A percentile compares a stretch with the other conserved stretches of the same genome.
Evolutionary conservation across 2,888 invertebrate genomes (phyloP).

Genomic region (Leucania comma): DNA sequence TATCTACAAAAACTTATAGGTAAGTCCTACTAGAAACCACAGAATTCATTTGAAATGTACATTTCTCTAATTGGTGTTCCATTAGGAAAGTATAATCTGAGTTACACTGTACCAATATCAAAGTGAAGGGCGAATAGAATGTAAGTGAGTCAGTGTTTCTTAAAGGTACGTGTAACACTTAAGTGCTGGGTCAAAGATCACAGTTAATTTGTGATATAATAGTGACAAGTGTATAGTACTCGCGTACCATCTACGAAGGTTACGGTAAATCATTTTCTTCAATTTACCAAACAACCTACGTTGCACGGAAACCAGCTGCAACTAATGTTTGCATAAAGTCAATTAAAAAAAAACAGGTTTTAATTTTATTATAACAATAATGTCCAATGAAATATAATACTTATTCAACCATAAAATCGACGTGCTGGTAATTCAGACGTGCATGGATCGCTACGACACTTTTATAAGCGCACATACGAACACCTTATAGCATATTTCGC

Average conservation of each 20-base stretch:
- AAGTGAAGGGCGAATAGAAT: conserved; percentile 21
- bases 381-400: conserved; percentile 27
- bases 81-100: conserved; percentile 4
- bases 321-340: conserved; percentile 27
- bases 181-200: conserved; percentile 54
- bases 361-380: conserved; percentile 46
- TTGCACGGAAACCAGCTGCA: conserved; percentile 34
- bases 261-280: conserved; percentile 22
- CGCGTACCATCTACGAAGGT: conserved; percentile 9
- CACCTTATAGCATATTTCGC: conserved; percentile 71
- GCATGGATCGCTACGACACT: conserved; percentile 52
- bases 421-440: conserved; percentile 43
- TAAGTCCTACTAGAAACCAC: background rate
- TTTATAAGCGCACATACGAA: conserved; percentile 63
- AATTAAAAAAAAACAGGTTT: conserved; percentile 6
- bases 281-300: conserved; percentile 39
- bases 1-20: background rate
- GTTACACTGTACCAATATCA: background rate
- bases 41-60: background rate
- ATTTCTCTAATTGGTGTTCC: conserved; percentile 1
- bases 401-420: conserved; percentile 37
- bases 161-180: conserved; percentile 36
- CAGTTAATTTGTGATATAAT: conserved; percentile 30
- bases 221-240: conserved; percentile 26
- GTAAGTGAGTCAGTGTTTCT: conserved; percentile 15